Evolutionary conservation across 2,113 vertebrate genomes (phyloP).

Genomic region (Thamnophis sirtalis): DNA sequence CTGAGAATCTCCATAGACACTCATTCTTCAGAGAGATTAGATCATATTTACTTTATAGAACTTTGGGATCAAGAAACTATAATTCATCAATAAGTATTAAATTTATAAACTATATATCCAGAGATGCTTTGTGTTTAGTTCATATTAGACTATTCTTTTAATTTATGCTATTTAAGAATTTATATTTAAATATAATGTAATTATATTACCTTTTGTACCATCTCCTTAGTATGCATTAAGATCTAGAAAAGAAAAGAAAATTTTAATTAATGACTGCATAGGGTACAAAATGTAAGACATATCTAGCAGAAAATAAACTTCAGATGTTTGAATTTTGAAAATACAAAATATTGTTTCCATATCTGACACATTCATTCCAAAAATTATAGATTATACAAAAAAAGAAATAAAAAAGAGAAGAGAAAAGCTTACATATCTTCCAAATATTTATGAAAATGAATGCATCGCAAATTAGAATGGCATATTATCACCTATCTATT

Average conservation of each 20-base stretch:
- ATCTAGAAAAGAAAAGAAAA: conserved; percentile 76
- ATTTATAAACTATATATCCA: conserved; percentile 70
- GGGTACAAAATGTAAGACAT: conserved; percentile 52
- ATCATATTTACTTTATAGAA: conserved; percentile 71
- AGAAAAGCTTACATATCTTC: neutral
- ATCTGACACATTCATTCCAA: neutral
- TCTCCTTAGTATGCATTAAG: conserved; percentile 96
- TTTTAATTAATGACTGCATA: conserved; percentile 63
- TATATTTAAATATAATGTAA: conserved; percentile 63
- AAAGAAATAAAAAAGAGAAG: neutral
- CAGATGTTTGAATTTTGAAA: conserved; percentile 54
- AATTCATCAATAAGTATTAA: conserved; percentile 75
- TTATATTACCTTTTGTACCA: conserved; percentile 94
- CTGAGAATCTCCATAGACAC: no score
- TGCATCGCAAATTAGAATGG: neutral
- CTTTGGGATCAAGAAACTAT: conserved; percentile 50
- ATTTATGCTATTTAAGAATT: conserved; percentile 55
- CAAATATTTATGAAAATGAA: neutral
- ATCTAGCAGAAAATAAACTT: conserved; percentile 56
- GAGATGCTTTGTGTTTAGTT: conserved; percentile 73
- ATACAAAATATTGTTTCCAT: neutral
- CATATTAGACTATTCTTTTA: conserved; percentile 48
- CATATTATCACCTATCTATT: neutral
- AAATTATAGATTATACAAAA: neutral
- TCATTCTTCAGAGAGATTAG: conserved; percentile 72